Evolutionary conservation across 2,888 invertebrate genomes (phyloP).

Genomic region (Drosophila merina): DNA sequence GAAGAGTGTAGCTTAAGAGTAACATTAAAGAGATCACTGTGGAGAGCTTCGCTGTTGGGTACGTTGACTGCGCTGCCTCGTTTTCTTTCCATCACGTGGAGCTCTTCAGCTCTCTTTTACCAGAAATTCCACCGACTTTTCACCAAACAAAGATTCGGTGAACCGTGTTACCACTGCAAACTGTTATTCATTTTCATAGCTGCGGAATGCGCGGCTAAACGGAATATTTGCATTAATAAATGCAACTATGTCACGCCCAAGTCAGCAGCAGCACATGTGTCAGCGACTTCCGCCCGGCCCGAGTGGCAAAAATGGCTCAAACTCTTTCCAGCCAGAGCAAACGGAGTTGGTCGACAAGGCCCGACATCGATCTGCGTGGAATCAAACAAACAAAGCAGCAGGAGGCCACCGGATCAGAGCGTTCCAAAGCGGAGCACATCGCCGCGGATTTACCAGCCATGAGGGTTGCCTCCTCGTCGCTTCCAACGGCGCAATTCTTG

Average conservation of each 20-base stretch:
- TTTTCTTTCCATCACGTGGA: neutral
- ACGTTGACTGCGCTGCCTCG: conserved; percentile 11
- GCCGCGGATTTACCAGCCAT: neutral
- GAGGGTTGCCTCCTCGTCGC: conserved; percentile 4
- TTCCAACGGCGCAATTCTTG: conserved; percentile 20
- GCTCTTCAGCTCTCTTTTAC: conserved; percentile 24
- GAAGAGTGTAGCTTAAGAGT: conserved; percentile 45
- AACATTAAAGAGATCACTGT: conserved; percentile 11
- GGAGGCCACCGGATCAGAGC: conserved; percentile 46
- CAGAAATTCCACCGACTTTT: conserved; percentile 2
- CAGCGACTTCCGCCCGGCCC: conserved; percentile 64
- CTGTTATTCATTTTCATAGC: conserved; percentile 69
- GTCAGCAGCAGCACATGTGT: conserved; percentile 59
- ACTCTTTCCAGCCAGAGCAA: conserved; percentile 28
- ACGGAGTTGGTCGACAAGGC: conserved; percentile 39
- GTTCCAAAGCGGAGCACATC: conserved; percentile 24
- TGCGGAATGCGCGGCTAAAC: conserved; percentile 54
- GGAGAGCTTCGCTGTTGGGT: neutral
- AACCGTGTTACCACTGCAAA: conserved; percentile 29
- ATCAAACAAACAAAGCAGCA: conserved; percentile 60
- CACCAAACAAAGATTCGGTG: conserved; percentile 41
- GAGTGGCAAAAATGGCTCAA: conserved; percentile 47
- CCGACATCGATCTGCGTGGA: conserved; percentile 52
- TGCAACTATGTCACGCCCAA: conserved; percentile 77
- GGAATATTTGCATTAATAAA: conserved; percentile 76